Evolutionary conservation across 2,797 vertebrate species (phyloP).

Genomic region (Podarcis siculus): DNA sequence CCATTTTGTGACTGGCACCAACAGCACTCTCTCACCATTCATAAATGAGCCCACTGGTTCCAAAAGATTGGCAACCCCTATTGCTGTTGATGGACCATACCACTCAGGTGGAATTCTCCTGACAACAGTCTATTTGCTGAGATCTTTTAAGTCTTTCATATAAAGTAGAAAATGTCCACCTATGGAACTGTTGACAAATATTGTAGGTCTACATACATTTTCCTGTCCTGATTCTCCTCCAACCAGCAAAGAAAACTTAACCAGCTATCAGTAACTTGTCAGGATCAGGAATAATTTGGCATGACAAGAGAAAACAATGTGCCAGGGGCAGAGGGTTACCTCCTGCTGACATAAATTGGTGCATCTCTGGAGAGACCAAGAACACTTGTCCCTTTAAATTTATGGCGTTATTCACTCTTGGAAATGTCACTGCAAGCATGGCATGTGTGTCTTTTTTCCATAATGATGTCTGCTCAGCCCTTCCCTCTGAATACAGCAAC

Average conservation of each 20-base stretch:
- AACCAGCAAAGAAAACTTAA: constrained; percentile 27
- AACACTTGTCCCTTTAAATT: not conserved
- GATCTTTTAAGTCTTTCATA: not conserved
- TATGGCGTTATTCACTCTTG: not conserved
- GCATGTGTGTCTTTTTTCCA: not conserved
- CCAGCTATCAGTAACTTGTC: constrained; percentile 44
- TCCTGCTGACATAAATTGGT: not conserved
- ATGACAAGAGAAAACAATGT: not conserved
- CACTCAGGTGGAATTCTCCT: not conserved
- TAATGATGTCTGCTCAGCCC: not conserved
- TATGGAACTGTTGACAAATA: constrained; percentile 17
- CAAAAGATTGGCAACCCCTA: not conserved
- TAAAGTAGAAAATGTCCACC: not conserved
- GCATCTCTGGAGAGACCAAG: constrained; percentile 20
- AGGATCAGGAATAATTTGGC: constrained; percentile 43
- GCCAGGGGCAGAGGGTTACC: not conserved
- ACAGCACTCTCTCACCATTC: too few relatives aligned
- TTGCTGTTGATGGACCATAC: not conserved
- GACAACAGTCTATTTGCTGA: not conserved
- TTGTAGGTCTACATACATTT: constrained; percentile 14
- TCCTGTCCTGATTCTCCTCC: not conserved
- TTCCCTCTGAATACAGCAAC: constrained; percentile 1
- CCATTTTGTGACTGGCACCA: too few relatives aligned
- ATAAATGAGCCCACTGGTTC: too few relatives aligned
- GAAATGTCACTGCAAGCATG: not conserved